Conservation (phyloP, 2,888 invertebrate genomes). For the Portevinia maculata region DNA sequence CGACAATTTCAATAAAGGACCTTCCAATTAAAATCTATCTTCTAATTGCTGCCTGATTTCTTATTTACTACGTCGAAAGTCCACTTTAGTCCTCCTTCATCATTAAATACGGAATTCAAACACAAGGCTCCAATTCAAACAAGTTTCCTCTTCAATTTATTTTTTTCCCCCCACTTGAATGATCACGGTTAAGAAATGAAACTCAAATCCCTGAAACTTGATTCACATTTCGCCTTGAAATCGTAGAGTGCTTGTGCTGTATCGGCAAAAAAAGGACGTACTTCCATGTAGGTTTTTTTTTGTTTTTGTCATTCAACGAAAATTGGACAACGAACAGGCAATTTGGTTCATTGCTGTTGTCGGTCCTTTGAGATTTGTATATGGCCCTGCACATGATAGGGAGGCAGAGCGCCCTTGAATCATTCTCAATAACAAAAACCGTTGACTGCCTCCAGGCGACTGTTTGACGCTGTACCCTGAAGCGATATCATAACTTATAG, state of each 20-base stretch:
- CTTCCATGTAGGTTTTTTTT: neutral
- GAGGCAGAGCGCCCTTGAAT: constrained; percentile 1
- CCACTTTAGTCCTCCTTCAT: neutral
- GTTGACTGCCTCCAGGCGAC: neutral
- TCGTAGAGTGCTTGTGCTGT: neutral
- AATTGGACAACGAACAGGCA: constrained; percentile 28
- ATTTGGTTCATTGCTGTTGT: constrained; percentile 25
- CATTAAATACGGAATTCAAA: constrained; percentile 18
- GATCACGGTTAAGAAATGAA: neutral
- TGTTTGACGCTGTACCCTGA: neutral
- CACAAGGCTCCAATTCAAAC: constrained; percentile 18
- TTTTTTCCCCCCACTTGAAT: neutral
- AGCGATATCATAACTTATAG: neutral
- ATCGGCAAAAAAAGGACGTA: constrained; percentile 15
- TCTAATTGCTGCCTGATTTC: constrained; percentile 1
- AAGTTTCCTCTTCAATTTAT: neutral
- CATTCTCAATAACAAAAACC: constrained; percentile 24
- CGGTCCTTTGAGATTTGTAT: constrained; percentile 8
- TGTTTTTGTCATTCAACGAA: neutral
- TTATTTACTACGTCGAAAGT: neutral
- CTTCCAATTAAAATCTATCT: neutral
- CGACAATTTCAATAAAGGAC: neutral
- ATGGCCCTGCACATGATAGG: neutral
- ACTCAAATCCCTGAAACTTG: constrained; percentile 21
- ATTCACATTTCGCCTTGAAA: constrained; percentile 24